Percentiles rank a stretch among this genome's conserved stretches.
Evolutionary conservation across 2,797 vertebrate species (phyloP).

Genomic region (Ibycter americanus): DNA sequence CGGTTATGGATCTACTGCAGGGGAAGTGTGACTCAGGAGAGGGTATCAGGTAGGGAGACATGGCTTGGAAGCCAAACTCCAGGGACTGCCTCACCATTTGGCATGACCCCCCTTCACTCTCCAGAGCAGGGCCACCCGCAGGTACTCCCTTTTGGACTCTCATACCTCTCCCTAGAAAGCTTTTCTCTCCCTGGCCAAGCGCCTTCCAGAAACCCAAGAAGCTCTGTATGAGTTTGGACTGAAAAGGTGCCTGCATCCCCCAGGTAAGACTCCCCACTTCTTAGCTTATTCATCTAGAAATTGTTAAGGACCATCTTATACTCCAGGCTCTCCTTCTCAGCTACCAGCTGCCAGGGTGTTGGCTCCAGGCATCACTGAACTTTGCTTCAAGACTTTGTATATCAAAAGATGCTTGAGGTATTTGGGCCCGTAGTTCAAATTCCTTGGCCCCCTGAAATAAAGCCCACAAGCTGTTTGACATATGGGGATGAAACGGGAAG

Average conservation of each 20-base stretch:
- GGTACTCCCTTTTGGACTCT: no score
- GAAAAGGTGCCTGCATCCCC: not conserved
- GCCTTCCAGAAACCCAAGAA: not conserved
- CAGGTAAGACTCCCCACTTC: not conserved
- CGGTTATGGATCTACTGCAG: not conserved
- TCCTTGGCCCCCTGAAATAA: slow-evolving; percentile 2
- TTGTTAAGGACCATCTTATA: not conserved
- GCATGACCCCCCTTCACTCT: not conserved
- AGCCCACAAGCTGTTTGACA: slow-evolving; percentile 51
- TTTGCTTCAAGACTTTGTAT: not conserved
- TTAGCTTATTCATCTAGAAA: not conserved
- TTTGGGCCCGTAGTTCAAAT: slow-evolving; percentile 8
- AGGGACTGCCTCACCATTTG: not conserved
- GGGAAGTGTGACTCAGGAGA: accelerated
- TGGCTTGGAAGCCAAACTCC: not conserved
- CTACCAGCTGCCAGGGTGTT: not conserved
- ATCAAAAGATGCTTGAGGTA: not conserved
- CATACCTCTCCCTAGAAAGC: not conserved
- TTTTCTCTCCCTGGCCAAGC: not conserved
- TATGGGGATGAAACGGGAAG: slow-evolving; percentile 52
- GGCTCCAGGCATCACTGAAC: not conserved
- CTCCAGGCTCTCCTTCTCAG: not conserved
- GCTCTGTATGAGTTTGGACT: not conserved
- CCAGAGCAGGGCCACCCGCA: not conserved
- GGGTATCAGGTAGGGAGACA: not conserved